A percentile compares a stretch with the other conserved stretches of the same genome.
Conservation (phyloP, 2,113 vertebrate genomes). For the Hippocampus zosterae region DNA sequence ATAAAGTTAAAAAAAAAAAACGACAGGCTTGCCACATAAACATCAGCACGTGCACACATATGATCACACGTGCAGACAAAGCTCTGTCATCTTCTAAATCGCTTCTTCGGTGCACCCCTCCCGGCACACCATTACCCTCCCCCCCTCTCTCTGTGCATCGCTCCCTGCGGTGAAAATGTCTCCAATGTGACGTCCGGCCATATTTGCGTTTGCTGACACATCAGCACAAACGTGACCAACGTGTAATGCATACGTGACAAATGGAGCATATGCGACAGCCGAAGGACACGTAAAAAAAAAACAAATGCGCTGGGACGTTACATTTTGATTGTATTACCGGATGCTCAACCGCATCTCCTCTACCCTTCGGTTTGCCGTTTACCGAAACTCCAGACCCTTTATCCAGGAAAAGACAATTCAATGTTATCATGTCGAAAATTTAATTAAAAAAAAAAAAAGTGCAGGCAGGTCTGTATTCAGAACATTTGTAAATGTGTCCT, state of each 20-base stretch:
- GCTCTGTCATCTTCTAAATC: conserved; percentile 22
- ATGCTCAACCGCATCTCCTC: neutral
- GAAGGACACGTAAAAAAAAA: conserved; percentile 17
- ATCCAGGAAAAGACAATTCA: conserved; percentile 5
- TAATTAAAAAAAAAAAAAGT: conserved; percentile 4
- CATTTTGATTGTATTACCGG: neutral
- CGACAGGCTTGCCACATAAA: conserved; percentile 38
- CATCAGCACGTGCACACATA: conserved; percentile 16
- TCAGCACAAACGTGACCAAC: conserved; percentile 33
- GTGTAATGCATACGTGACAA: conserved; percentile 17
- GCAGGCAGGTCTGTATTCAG: conserved; percentile 11
- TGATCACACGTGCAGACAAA: conserved; percentile 10
- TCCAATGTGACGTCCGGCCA: conserved; percentile 43
- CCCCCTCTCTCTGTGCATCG: neutral
- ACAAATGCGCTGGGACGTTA: conserved; percentile 2
- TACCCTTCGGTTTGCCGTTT: neutral
- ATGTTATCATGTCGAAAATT: conserved; percentile 21
- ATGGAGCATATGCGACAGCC: neutral
- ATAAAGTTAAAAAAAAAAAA: conserved; percentile 47
- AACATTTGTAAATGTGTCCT: neutral
- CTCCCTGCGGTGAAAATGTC: conserved; percentile 18
- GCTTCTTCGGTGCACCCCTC: conserved; percentile 1
- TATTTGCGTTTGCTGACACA: conserved; percentile 25
- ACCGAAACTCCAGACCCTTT: neutral
- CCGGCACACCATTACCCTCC: neutral